Base-by-base conservation (phyloP, 2,797 vertebrate species). In the Oceanodroma leucorhoa region DNA sequence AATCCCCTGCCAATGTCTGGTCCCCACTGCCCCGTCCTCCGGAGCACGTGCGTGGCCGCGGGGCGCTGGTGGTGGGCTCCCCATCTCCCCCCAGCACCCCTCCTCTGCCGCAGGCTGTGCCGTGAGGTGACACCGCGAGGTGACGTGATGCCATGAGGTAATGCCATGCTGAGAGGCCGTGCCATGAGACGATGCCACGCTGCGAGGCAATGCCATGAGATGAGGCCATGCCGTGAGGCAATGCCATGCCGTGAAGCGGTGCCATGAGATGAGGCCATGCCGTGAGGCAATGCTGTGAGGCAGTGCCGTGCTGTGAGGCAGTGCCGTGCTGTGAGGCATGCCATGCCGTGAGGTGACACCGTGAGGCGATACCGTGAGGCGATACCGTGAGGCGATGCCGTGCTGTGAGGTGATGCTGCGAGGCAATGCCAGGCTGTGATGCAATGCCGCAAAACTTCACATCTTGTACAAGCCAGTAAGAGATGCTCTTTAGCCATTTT, bases 11-110 rank as follows among this genome's bases (percentile, higher is more conserved):
- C 5, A 1, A 2, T 26, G 27, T 7, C 10, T 30, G 60, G n/a
- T n/a, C n/a, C n/a, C n/a, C n/a, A n/a, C n/a, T n/a, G n/a, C n/a
- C n/a, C 29, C 7, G 8, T 34, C 14, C 30, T 20, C 24, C 5
- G 5, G 13, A 57, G 20, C 41, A 14, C 3, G 2, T 15, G 22
- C 0, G 0, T 23, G 57, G 50, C 19, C 1, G 0, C 6, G 2
- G 34, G 48, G 46, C 2, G 0, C 32, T n/a, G 51, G 61, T 19
- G 29, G 50, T 26, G 86, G 40, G 40, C 36, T 61, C 41, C 41
- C 32, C 1, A 1, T 6, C 29, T 14, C 4, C 29, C 26, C 46
- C 32, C 21, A 9, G 22, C 3, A 2, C 21, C 36, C 6, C 19
- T 58, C 10, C n/a, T 11, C 45, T 57, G 88, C 38, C 10, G 0